Evolutionary conservation across 2,888 invertebrate genomes (phyloP), one percentile per base, ranked within the genome.

Genomic region (Monopis laevigella): DNA sequence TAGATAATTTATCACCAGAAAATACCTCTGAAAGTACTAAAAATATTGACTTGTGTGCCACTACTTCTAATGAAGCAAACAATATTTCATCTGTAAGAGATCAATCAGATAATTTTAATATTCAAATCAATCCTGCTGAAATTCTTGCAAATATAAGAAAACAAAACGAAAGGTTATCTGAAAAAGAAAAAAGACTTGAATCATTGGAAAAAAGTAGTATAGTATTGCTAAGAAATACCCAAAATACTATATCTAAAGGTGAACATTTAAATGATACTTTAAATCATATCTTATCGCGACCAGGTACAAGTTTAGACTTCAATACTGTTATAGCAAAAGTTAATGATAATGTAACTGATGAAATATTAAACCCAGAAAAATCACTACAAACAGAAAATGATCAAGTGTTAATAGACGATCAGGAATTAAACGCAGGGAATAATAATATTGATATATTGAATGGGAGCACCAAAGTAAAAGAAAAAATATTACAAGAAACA

Each of bases 71-170:
- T 17, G 7, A 4, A 17, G n/a, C 11, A 7, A 11, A 11, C 14
- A 17, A 10, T 32, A 8, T 17, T 3, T 4, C 10, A 16, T 7
- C 32, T 7, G 32, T 17, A 8, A 16, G n/a, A 7, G 17, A 16
- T 17, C 14, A 13, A 17, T 14, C 14, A 17, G 10, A 14, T 7
- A 17, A 32, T 17, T 10, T 3, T 17, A 32, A 14, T 17, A 11
- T 14, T 6, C 12, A 12, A 38, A 24, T 58, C 7, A 54, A 62
- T 34, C 56, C 65, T 14, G 49, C 54, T 13, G 55, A 51, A 43
- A 67, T 67, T 48, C 51, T 67, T 17, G 55, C 51, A 45, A 67
- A 60, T 29, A 54, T 63, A 19, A 52, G 44, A 35, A 51, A 53
- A 40, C 58, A 62, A 53, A 56, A 55, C 42, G 57, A 59, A 50